Evolutionary conservation across 2,888 invertebrate genomes (phyloP), one percentile per base, ranked within the genome.

Genomic region (Rotaria socialis): DNA sequence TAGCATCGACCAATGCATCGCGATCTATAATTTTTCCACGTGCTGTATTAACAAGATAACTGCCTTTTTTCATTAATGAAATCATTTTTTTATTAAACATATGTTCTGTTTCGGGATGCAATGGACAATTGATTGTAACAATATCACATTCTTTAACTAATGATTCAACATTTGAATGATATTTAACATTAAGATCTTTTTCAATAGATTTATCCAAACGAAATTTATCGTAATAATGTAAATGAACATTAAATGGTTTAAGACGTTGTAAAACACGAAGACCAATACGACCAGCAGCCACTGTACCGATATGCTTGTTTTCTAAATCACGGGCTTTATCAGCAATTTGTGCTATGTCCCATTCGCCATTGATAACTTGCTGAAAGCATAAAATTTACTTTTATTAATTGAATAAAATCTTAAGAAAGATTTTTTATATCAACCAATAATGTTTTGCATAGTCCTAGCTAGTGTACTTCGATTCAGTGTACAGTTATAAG

Each of bases 201-300:
- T 80, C 80, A n/a, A 80, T 47, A 7, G 43, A 47, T 80, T 80
- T n/a, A n/a, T 43, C 47, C 47, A 80, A 47, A 80, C 80, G 80
- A 47, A 80, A 80, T 47, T 80, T 80, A 47, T 80, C 80, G n/a
- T 80, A 80, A 80, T 80, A 80, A 80, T 80, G 80, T n/a, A 80
- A 80, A 47, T 80, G 80, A 47, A 80, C 80, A 80, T 80, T 14
- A n/a, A 80, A 80, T 80, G 80, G 80, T 80, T 80, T 80, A 47
- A 80, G 47, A 47, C 80, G 80, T 80, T 80, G 80, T 80, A 80
- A 80, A 47, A 80, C 80, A 19, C 80, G 43, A n/a, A 80, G 47
- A 47, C 80, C 80, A 80, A 80, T 80, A 47, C 80, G 43, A n/a
- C 80, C 80, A 47, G 80, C 80, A 11, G 80, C 80, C 22, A 80